Evolutionary conservation across 2,797 vertebrate species (phyloP), one percentile per base, ranked within the genome.

Genomic region (Triplophysa bombifrons): DNA sequence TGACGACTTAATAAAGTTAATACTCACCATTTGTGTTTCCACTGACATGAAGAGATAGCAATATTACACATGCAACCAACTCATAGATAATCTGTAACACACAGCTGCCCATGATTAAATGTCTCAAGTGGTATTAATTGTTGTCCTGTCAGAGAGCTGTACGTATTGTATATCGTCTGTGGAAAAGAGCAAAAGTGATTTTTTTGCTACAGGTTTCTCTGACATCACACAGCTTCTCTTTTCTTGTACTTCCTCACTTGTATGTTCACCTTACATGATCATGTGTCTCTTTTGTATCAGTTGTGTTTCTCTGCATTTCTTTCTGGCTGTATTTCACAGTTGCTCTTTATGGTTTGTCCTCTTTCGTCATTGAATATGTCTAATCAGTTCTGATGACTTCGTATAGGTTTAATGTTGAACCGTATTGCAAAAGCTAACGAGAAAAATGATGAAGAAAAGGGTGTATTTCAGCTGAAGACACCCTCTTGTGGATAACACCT

Each of bases 81-180:
- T 76, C n/a, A 56, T 34, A 56, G 50, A 56, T 44, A 11, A 76
- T 56, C 63, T 76, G 50, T 20, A 76, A 76, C 17, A 68, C 20
- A 76, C 3, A 56, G 11, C 14, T 10, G 12, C 17, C 0, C 74
- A 76, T 76, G 0, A 30, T 58, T 27, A 14, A 56, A 76, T 7
- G 22, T 30, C 17, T 67, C 51, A 44, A 38, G 34, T 53, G 1
- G 55, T 56, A 55, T 41, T 25, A 76, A 55, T 30, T 1, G 20
- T 38, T 75, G 50, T 25, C 12, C 16, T 65, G 14, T 41, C 65
- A 30, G 17, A 67, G 64, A 56, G 22, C 51, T 46, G 10, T 41
- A 53, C 50, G 56, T 30, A 66, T 55, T 20, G 51, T 67, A 14
- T 67, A 4, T 76, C 38, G 3, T n/a, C 20, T 55, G 30, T 3